Conservation (phyloP, 2,113 vertebrate genomes). For the Cranoglanis bouderius region DNA sequence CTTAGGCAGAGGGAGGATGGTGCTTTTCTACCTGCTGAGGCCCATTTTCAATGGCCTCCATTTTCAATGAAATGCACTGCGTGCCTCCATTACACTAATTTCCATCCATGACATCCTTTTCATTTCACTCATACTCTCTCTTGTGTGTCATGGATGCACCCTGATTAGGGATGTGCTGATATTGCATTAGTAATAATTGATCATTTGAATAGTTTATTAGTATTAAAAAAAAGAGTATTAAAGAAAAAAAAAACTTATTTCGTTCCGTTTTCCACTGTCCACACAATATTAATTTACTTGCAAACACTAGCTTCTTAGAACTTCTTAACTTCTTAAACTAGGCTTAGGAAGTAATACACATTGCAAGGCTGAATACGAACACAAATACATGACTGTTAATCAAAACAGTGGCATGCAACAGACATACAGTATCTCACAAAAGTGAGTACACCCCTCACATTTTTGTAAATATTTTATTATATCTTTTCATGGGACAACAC, state of each 20-base stretch:
- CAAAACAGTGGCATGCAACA: too few species aligned
- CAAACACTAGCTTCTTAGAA: background rate
- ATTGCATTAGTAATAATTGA: background rate
- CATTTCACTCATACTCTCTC: background rate
- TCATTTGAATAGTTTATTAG: background rate
- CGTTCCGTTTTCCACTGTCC: background rate
- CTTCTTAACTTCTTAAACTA: background rate
- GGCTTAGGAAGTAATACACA: background rate
- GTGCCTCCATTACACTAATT: background rate
- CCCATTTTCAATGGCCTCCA: background rate
- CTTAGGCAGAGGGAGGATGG: background rate
- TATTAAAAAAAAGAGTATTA: background rate
- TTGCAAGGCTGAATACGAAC: background rate
- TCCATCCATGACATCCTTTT: constrained; percentile 17
- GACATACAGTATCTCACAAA: too few species aligned
- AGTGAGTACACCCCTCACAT: too few species aligned
- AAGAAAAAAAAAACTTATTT: background rate
- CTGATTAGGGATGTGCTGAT: background rate
- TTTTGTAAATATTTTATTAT: too few species aligned
- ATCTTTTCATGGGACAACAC: too few species aligned
- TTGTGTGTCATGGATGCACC: background rate
- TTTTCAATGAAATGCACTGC: constrained; percentile 19
- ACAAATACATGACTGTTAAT: background rate
- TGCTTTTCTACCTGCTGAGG: background rate
- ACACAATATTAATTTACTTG: background rate